Base-by-base conservation (phyloP, 2,797 vertebrate genomes). In the Platyrinchus mystaceus region DNA sequence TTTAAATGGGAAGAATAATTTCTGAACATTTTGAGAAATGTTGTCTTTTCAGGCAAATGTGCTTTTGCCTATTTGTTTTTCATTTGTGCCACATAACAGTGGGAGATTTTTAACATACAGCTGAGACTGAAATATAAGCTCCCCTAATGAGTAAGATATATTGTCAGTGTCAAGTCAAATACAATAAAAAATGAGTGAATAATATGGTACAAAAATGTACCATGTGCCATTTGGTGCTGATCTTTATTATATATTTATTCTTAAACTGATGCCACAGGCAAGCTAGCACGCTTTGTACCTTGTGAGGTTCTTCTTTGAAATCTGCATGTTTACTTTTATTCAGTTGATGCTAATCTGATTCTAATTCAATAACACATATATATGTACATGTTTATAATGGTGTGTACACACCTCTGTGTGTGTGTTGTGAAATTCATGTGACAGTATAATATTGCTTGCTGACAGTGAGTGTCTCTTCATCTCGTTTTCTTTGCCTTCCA, bases 81-180 rank as follows among this genome's bases (percentile, higher is more conserved):
- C 83, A 70, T 94, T 83, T 91, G 92, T 95, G 88, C 81, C 89
- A 62, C 56, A 68, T 92, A 96, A 94, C 75, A 96, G 86, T 84
- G 75, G 89, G 96, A 96, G 84, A 84, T 90, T 97, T 96, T 97
- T 93, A 97, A 94, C 92, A 87, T 96, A 94, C 94, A 97, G 88
- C 88, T 90, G 84, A 85, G 86, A 88, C 89, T 95, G 92, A 96
- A 95, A 96, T 95, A 95, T 84, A 95, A 96, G 90, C 88, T 93
- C 87, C 93, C 95, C 94, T 93, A 95, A 96, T 96, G 95, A 97
- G 91, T 84, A 80, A 94, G 92, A 96, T 89, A 60, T 88, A 91
- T 94, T 96, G 96, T 95, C 95, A 90, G 41, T 94, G 89, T 97
- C 95, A 96, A 95, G 93, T 95, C 95, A 94, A 93, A 95, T 79